These are phyloP conservation scores for Callochromis pleurospilus DNA, from an alignment of 2,113 vertebrate genomes.

Conservation along the genomic window DNA sequence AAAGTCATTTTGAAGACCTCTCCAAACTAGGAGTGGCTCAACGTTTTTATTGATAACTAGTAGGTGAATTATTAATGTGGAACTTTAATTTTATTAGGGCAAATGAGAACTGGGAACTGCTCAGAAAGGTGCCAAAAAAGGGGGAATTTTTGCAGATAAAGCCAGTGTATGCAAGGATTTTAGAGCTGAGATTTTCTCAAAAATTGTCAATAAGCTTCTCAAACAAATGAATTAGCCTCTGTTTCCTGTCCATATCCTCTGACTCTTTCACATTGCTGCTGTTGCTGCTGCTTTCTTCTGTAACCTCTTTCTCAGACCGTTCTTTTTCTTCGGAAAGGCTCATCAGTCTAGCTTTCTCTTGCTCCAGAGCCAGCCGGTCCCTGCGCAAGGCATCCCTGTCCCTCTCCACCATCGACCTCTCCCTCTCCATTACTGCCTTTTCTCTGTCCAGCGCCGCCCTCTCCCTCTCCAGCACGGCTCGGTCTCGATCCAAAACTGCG, in stretches of 20 bases:
- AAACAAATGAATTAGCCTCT: constrained; percentile 57
- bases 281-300: neutral
- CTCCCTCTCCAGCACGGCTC: constrained; percentile 62
- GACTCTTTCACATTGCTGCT: neutral
- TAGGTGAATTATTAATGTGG: neutral
- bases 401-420: constrained; percentile 45
- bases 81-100: neutral
- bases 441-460: constrained; percentile 60
- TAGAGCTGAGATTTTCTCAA: constrained; percentile 9
- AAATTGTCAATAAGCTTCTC: constrained; percentile 62
- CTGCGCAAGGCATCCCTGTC: constrained; percentile 10
- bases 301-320: neutral
- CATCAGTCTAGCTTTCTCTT: neutral
- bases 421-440: constrained; percentile 54
- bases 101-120: neutral
- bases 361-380: neutral
- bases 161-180: neutral
- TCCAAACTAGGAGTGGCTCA: constrained; percentile 61
- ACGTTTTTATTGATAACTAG: constrained; percentile 56
- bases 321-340: neutral
- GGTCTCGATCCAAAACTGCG: constrained; percentile 54
- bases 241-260: constrained; percentile 26
- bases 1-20: constrained; percentile 75
- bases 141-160: neutral
- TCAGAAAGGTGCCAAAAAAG: neutral